These are phyloP conservation scores for Apis cerana DNA, from an alignment of 1,140 invertebrate genomes.

Conservation along the genomic window DNA sequence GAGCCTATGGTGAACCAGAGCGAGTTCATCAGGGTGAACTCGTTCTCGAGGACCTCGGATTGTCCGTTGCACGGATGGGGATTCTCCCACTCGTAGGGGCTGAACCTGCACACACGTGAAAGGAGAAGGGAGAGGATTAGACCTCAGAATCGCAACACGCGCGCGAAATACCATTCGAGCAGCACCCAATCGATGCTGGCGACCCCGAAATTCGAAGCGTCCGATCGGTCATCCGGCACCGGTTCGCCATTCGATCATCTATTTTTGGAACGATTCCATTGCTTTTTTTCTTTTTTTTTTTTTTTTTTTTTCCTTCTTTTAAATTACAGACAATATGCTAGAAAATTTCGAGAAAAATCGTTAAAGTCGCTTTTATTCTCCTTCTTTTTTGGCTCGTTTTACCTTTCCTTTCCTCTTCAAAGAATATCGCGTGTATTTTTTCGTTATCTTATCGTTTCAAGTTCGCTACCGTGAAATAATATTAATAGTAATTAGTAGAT, in stretches of 20 bases:
- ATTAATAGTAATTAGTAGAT: not conserved
- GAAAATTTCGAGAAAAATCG: not conserved
- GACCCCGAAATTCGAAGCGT: not conserved
- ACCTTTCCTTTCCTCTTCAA: too few relatives aligned
- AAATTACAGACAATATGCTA: not conserved
- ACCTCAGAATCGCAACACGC: slow-evolving; percentile 70
- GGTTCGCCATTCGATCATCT: not conserved
- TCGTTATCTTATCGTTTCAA: too few relatives aligned
- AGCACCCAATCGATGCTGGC: not conserved
- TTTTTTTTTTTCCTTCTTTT: too few relatives aligned
- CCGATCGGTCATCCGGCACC: not conserved
- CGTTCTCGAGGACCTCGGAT: slow-evolving; percentile 90
- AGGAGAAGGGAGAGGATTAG: slow-evolving; percentile 73
- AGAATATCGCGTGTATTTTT: too few relatives aligned
- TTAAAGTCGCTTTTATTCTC: not conserved
- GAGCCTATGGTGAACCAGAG: slow-evolving; percentile 94
- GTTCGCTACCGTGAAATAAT: not conserved
- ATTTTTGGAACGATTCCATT: not conserved
- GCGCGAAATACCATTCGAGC: not conserved
- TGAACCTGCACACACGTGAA: slow-evolving; percentile 86
- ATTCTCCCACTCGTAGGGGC: slow-evolving; percentile 95
- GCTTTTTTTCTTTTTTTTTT: not conserved
- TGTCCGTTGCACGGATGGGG: slow-evolving; percentile 90
- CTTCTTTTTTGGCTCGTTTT: not conserved
- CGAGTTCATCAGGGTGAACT: slow-evolving; percentile 93